Base-by-base conservation (phyloP, 2,888 invertebrate species). In the Amblyjoppa proteus region DNA sequence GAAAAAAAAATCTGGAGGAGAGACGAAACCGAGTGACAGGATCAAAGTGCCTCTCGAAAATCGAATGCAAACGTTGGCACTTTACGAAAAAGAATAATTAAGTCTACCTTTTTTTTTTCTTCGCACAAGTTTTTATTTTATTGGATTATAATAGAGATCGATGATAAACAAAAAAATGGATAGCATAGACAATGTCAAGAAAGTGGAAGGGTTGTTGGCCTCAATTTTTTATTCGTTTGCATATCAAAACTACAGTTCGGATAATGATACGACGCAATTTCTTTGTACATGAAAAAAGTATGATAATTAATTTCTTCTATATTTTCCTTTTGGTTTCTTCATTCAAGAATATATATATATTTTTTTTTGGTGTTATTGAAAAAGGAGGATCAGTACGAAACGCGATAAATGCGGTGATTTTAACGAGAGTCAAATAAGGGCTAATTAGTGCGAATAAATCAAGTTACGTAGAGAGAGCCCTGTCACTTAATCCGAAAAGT, bases 371-470 rank as follows among this genome's bases (percentile, higher is more conserved):
- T 16, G 3, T 49, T 13, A 0, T 4, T 16, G 4, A 25, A 56
- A 56, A 25, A 56, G 25, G 20, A 53, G 53, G 53, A 56, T 53
- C 20, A 25, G 56, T 25, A 25, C 31, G 11, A 64, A 64, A 1
- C 16, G 34, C n/a, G 64, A 64, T 3, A 7, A n/a, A 38, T 20
- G 31, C n/a, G 9, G 38, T n/a, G 4, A 34, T 16, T 64, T 38
- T 66, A 49, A 88, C 66, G 64, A 79, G 68, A 85, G 64, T 75
- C 80, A 85, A 88, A 87, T 86, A 87, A 88, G 80, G 61, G 81
- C 58, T 88, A 89, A 86, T 89, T 87, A 81, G 66, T 45, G 51
- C 73, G 82, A 49, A 84, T 77, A 78, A 88, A 85, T 86, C 87
- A 82, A 61, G 38, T 31, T 86, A 70, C 70, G 34, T n/a, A n/a